Evolutionary conservation across 2,797 vertebrate species (phyloP), one percentile per base, ranked within the genome.

Genomic region (Ptychobarbus kaznakovi): DNA sequence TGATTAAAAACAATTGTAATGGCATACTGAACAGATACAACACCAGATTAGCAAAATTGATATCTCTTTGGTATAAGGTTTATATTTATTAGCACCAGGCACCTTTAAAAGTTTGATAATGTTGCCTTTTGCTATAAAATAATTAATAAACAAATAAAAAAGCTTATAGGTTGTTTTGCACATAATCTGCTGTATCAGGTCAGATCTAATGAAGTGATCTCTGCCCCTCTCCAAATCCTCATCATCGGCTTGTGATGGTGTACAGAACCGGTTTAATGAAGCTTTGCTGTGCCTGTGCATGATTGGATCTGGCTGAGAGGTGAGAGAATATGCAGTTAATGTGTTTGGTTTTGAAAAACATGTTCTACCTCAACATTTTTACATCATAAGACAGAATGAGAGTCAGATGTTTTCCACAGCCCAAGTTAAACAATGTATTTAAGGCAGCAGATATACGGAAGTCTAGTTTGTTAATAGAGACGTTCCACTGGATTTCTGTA

Each of bases 181-280:
- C 42, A 58, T 69, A n/a, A 77, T 32, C 22, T 49, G 28, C 38
- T 51, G 25, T 69, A 42, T 75, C 46, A 22, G 53, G 53, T 58
- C 20, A 72, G 28, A 61, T 82, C 25, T 77, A 40, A 63, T 20
- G 28, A 86, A 61, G 65, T 28, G 58, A 53, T 12, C 78, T 68
- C 32, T 80, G 56, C 51, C 58, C 58, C 12, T 63, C 56, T 46
- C 35, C 15, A 63, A 53, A 80, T 80, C 40, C 68, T 82, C 11
- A 25, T 82, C 68, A 63, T 72, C 73, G 35, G 32, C 69, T 53
- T 51, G 56, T 44, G 78, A 63, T 66, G 11, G 16, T 16, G 18
- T 32, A 80, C 32, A n/a, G 6, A 75, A 49, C 40, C 51, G 11
- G 15, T 40, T 40, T 66, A 81, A 86, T 68, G 28, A 66, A 73